Percentiles rank a stretch among this genome's conserved stretches.
phyloP scores from a whole-genome alignment of 2,113 vertebrate genomes.

The Alethe castanea region DNA sequence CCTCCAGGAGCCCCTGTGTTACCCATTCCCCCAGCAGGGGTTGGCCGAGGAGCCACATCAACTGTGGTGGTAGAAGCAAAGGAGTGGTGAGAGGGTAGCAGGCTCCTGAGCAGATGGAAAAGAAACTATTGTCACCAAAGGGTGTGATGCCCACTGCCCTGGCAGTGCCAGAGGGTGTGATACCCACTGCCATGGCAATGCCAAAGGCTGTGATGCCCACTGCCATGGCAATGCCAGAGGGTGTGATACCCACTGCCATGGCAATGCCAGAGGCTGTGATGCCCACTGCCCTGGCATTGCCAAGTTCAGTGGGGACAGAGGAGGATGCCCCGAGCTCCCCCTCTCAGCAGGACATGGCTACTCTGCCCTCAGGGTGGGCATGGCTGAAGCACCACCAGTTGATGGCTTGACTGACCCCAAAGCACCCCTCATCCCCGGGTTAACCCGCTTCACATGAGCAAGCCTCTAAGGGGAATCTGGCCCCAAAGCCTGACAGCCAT shows the following conservation, averaged over 20 bases:
- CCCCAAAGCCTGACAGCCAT: not conserved
- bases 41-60: not conserved
- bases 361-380: not conserved
- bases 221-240: not conserved
- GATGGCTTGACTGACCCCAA: not conserved
- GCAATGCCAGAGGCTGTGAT: not conserved
- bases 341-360: not conserved
- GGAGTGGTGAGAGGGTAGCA: not conserved
- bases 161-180: not conserved
- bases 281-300: not conserved
- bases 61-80: not conserved
- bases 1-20: not conserved
- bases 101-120: not conserved
- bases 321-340: not conserved
- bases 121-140: not conserved
- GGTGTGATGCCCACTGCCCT: not conserved
- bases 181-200: not conserved
- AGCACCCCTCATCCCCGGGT: rapidly evolving
- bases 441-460: not conserved
- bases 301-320: not conserved
- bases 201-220: not conserved
- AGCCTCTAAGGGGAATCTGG: not conserved
- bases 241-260: not conserved
- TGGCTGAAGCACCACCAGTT: not conserved
- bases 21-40: not conserved